Evolutionary conservation across 2,113 vertebrate genomes (phyloP), one percentile per base, ranked within the genome.

Genomic region (Gallinago jamesoni): DNA sequence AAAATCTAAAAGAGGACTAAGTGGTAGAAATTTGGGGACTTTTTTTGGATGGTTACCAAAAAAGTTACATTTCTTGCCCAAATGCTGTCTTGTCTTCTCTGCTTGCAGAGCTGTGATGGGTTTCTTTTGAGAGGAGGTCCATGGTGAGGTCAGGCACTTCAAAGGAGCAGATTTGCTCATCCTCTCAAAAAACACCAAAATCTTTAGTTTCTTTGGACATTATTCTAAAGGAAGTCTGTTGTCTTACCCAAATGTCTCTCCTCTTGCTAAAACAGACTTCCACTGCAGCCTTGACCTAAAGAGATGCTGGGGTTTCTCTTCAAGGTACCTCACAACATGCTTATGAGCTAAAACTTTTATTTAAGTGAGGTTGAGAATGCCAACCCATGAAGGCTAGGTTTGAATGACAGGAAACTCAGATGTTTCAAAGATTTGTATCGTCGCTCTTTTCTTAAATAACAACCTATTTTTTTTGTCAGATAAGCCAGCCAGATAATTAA

Each of bases 141-240:
- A 0, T 33, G 64, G 8, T 63, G 67, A 82, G 55, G 14, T 70
- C 1, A 0, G 33, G n/a, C 8, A 23, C 22, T 68, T 13, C 4
- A n/a, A 30, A 70, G 41, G 18, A 74, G 17, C 4, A 50, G 41
- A 60, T 86, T 82, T 53, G 30, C 25, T 86, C 15, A 9, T 73
- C 3, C 1, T 48, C 19, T 77, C 53, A 20, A 33, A 90, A 74
- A 35, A 2, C 33, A 10, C 20, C 7, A 5, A 39, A 9, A 59
- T 33, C 27, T 47, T 72, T 24, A 6, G 10, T 31, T 85, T 90
- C 41, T 84, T 83, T 66, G 7, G 47, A 24, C 50, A 28, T 22
- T 8, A 10, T 3, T 17, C 4, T 27, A 21, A 28, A 68, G 28
- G 8, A 41, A 85, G 4, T 6, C 21, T 21, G 6, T 56, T 66